Evolutionary conservation across 2,888 invertebrate genomes (phyloP).

Genomic region (Drosophila stalkeri): DNA sequence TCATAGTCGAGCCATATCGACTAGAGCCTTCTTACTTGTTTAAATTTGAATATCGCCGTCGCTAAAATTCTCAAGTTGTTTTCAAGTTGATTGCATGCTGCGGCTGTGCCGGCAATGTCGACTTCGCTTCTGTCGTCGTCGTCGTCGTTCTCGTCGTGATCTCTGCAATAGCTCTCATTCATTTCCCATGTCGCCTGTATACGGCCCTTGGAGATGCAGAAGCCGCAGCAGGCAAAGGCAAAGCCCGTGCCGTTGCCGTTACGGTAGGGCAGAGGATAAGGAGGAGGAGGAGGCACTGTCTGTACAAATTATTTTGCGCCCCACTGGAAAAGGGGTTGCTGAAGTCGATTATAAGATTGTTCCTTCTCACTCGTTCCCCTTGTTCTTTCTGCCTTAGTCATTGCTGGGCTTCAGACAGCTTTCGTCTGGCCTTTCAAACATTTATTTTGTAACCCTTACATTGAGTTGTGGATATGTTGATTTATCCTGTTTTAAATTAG

Average conservation of each 20-base stretch:
- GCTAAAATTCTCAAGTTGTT: slow-evolving; percentile 76
- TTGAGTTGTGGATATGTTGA: background rate
- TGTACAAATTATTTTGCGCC: slow-evolving; percentile 61
- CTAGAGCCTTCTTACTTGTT: slow-evolving; percentile 2
- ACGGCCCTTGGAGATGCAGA: slow-evolving; percentile 38
- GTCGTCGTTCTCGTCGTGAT: background rate
- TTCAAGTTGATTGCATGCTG: slow-evolving; percentile 76
- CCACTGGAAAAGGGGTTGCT: slow-evolving; percentile 66
- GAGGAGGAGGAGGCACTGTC: slow-evolving; percentile 10
- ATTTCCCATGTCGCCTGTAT: slow-evolving; percentile 64
- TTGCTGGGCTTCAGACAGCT: slow-evolving; percentile 14
- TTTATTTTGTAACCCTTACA: slow-evolving; percentile 24
- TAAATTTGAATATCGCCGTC: slow-evolving; percentile 71
- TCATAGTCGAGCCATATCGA: too few species aligned
- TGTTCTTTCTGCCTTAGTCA: slow-evolving; percentile 32
- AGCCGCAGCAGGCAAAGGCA: slow-evolving; percentile 4
- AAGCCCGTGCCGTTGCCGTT: background rate
- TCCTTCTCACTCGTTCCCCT: slow-evolving; percentile 20
- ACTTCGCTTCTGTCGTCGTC: slow-evolving; percentile 19
- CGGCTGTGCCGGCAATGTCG: slow-evolving; percentile 49
- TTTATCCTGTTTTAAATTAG: background rate
- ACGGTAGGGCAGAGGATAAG: background rate
- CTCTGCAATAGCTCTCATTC: slow-evolving; percentile 52
- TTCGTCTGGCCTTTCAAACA: slow-evolving; percentile 25
- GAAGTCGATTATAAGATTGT: slow-evolving; percentile 41